Evolutionary conservation across 2,113 vertebrate species (phyloP), one percentile per base, ranked within the genome.

Genomic region (Mustela lutreola): DNA sequence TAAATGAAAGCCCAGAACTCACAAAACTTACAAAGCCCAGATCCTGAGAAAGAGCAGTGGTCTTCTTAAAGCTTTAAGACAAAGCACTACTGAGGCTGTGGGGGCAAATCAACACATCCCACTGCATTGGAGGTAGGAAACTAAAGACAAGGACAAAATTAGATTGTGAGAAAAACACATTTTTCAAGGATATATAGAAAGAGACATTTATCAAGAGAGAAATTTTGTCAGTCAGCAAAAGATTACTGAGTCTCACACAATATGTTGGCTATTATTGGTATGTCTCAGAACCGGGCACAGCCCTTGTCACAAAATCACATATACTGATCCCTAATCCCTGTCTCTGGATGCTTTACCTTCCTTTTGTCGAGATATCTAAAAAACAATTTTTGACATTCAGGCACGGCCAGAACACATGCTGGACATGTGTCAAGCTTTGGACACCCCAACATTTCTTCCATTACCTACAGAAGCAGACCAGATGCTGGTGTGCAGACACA

Each of bases 401-500:
- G 9, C 39, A 53, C 3, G 1, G 22, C 53, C 70, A 95, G 36
- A 95, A 16, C 15, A 81, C 21, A 19, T 0, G 19, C 24, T 45
- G 24, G 63, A 84, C 10, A 21, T 16, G 8, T 1, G 1, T 36
- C 36, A 65, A 89, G 31, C 42, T 76, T 7, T 7, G 14, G 50
- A 7, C 11, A 45, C 22, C 11, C 4, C 33, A 16, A 48, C 0
- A 4, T 1, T 9, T 60, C 18, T 73, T 78, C 42, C 60, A 11
- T 58, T 48, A 21, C 65, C 88, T 56, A 42, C 11, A 42, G 60
- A 2, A n/a, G 6, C 67, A 11, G 56, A 36, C 62, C 4, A 6
- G 58, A 33, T 39, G 58, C 19, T 11, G 2, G 31, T 0, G 0
- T 24, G 21, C 21, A 60, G 45, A n/a, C 7, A 11, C 1, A 73